Evolutionary conservation across 2,888 invertebrate species (phyloP).

Genomic region (Baccha elongata): DNA sequence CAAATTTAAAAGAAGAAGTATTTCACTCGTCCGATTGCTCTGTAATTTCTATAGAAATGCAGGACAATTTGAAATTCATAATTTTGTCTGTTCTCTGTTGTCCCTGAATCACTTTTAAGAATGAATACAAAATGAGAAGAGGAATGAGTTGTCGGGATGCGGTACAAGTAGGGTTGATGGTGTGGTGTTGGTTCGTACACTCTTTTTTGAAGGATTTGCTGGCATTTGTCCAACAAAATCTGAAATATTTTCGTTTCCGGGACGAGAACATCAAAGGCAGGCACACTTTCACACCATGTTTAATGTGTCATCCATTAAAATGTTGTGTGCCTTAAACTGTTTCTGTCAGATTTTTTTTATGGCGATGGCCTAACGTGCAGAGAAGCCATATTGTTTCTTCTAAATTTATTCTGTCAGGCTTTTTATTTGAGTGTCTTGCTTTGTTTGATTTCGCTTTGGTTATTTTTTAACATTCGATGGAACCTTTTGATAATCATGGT

Average conservation of each 20-base stretch:
- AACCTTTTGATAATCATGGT: constrained; percentile 7
- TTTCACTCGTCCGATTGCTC: constrained; percentile 14
- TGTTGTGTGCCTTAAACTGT: constrained; percentile 71
- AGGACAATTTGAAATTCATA: constrained; percentile 61
- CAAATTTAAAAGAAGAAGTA: constrained; percentile 37
- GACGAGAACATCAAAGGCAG: constrained; percentile 65
- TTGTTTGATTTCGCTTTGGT: constrained; percentile 2
- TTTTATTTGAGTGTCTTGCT: constrained; percentile 18
- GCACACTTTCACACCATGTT: constrained; percentile 67
- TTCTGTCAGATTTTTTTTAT: constrained; percentile 68
- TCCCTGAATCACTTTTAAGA: constrained; percentile 56
- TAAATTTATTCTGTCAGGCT: constrained; percentile 12
- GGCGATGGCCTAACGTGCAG: constrained; percentile 41
- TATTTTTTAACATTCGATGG: constrained; percentile 13
- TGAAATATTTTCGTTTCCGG: constrained; percentile 61
- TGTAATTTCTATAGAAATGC: constrained; percentile 32
- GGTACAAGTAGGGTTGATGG: constrained; percentile 13
- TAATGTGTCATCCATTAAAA: constrained; percentile 73
- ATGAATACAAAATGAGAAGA: constrained; percentile 55
- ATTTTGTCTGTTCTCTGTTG: constrained; percentile 53
- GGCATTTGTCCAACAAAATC: constrained; percentile 68
- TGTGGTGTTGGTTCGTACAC: background rate
- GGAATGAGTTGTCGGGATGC: too few species aligned
- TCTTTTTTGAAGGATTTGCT: constrained; percentile 63
- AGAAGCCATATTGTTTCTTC: constrained; percentile 18